Evolutionary conservation across 2,113 vertebrate species (phyloP).

Genomic region (Vidua macroura): DNA sequence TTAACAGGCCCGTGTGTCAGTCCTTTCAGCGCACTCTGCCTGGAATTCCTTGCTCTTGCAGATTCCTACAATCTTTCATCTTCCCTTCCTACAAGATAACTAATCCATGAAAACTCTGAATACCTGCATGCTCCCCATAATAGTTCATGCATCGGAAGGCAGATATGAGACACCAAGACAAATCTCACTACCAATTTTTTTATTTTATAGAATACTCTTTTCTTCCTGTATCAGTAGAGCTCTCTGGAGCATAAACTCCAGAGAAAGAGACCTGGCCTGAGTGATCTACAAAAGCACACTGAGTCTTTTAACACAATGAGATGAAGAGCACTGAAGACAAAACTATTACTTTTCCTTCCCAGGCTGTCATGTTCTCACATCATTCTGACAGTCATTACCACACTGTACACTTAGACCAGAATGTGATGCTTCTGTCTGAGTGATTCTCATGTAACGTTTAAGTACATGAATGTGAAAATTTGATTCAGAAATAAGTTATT

Average conservation of each 20-base stretch:
- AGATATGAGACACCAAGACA: neutral
- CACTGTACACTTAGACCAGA: neutral
- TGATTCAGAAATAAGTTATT: neutral
- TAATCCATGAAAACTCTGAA: slow-evolving; percentile 8
- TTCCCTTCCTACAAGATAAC: neutral
- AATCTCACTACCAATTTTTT: neutral
- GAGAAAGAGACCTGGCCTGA: neutral
- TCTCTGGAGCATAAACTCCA: neutral
- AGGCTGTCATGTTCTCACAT: neutral
- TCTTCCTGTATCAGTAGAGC: neutral
- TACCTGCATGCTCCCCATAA: neutral
- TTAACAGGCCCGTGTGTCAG: neutral
- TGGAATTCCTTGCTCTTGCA: neutral
- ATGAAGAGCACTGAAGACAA: neutral
- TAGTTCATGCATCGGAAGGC: neutral
- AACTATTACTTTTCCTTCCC: neutral
- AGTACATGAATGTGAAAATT: neutral
- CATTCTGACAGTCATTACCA: slow-evolving; percentile 11
- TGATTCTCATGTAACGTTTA: neutral
- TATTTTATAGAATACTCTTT: neutral
- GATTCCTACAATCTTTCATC: neutral
- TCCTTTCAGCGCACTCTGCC: neutral
- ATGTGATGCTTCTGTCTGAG: neutral
- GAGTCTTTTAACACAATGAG: neutral
- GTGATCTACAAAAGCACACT: neutral